Conservation (phyloP, 2,888 invertebrate species). For the Hartigia nigra region DNA sequence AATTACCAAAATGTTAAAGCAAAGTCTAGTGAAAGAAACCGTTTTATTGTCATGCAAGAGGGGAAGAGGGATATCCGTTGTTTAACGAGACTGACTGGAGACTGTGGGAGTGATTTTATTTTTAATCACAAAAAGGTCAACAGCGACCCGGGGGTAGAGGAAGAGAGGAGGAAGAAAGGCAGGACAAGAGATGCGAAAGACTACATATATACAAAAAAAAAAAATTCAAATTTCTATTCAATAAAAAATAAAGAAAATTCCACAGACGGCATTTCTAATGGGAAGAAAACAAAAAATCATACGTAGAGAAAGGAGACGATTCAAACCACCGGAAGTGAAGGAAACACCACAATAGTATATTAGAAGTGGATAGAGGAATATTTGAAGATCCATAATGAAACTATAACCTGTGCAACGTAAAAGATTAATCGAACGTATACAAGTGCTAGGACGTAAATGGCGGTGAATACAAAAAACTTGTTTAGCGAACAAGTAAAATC, state of each 20-base stretch:
- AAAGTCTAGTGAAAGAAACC: constrained; percentile 6
- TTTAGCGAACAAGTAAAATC: neutral
- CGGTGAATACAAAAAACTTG: neutral
- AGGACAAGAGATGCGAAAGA: constrained; percentile 23
- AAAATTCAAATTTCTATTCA: neutral
- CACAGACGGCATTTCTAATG: constrained; percentile 4
- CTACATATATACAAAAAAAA: constrained; percentile 13
- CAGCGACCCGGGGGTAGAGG: constrained; percentile 15
- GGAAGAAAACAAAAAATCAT: constrained; percentile 7
- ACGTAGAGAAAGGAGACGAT: neutral
- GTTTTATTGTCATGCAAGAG: constrained; percentile 15
- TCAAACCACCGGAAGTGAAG: neutral
- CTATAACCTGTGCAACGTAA: neutral
- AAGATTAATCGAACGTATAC: neutral
- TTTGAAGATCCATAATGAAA: neutral
- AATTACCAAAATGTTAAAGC: neutral
- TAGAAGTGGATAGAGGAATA: no score
- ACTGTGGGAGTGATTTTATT: constrained; percentile 12
- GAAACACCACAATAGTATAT: no score
- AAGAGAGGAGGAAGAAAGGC: constrained; percentile 12
- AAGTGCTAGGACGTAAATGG: neutral
- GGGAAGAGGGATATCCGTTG: neutral
- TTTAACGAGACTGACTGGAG: neutral
- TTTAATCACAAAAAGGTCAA: constrained; percentile 61
- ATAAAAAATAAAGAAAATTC: neutral